Evolutionary conservation across 1,140 invertebrate genomes (phyloP).

Genomic region (Bathynomus jamesi): DNA sequence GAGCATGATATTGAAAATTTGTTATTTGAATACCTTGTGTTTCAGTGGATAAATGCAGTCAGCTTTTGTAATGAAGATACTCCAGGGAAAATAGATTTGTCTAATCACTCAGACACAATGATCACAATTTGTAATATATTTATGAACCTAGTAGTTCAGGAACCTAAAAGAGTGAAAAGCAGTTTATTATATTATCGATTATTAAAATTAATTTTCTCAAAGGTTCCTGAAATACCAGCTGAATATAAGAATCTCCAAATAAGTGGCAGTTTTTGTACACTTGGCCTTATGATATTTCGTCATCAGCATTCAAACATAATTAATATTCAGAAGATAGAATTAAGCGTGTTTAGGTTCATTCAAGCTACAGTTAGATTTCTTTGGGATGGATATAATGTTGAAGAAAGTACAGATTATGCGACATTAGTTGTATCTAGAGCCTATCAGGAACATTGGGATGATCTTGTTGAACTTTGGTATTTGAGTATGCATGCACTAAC

Average conservation of each 20-base stretch:
- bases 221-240: constrained; percentile 67
- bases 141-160: constrained; percentile 83
- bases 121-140: constrained; percentile 81
- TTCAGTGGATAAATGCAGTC: constrained; percentile 20
- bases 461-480: constrained; percentile 85
- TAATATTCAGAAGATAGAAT: constrained; percentile 59
- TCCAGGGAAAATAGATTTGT: not conserved
- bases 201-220: constrained; percentile 76
- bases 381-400: constrained; percentile 81
- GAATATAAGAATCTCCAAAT: constrained; percentile 71
- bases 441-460: constrained; percentile 79
- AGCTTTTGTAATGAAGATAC: not conserved
- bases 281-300: constrained; percentile 73
- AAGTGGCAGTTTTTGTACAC: constrained; percentile 70
- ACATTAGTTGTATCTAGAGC: constrained; percentile 70
- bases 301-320: constrained; percentile 66
- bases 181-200: constrained; percentile 65
- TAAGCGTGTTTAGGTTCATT: constrained; percentile 66
- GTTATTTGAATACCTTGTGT: constrained; percentile 40
- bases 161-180: constrained; percentile 68
- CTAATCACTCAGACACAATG: constrained; percentile 49
- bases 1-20: constrained; percentile 47
- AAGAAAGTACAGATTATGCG: constrained; percentile 68
- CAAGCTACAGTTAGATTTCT: constrained; percentile 78
- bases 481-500: constrained; percentile 86